Evolutionary conservation across 2,113 vertebrate genomes (phyloP), one percentile per base, ranked within the genome.

Genomic region (Taurulus bubalis): DNA sequence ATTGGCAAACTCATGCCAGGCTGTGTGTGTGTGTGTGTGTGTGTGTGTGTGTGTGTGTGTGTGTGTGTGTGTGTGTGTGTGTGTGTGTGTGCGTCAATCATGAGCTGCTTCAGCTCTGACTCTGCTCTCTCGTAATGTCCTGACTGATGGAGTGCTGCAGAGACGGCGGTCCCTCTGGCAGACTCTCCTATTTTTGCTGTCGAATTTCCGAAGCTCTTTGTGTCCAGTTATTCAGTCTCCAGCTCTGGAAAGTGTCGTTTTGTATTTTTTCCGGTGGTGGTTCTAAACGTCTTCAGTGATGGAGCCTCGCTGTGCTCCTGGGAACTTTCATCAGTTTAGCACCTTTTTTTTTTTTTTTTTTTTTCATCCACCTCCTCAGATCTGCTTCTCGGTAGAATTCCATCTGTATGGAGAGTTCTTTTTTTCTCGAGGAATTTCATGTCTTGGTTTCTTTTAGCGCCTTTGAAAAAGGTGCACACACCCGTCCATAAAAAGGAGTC

Each of bases 81-180:
- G 40, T 42, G 40, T 42, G 40, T 42, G 38, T 40, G 38, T 40
- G 38, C 11, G 40, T 8, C 4, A n/a, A 59, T 79, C 75, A 24
- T 72, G 58, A 62, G 64, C 30, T 56, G 58, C 77, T 87, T 75
- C 75, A 78, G 60, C 70, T 86, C 32, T 60, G 71, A 81, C 67
- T 51, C 67, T 42, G 65, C 74, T 80, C 40, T 82, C 51, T 58
- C 62, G 71, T 79, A 67, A 83, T 78, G 63, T 74, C 55, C 74
- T 45, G 75, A 67, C 78, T 89, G 81, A 89, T 82, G 68, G 53
- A 78, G 66, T 36, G 53, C 76, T 71, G 62, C 30, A 72, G 77
- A 63, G 32, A 71, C 16, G 6, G 18, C 11, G 34, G 72, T 68
- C 75, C 70, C 78, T 78, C 70, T 84, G 73, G 56, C 84, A 68